Base-by-base conservation (phyloP, 2,113 vertebrate genomes). In the Sus scrofa region DNA sequence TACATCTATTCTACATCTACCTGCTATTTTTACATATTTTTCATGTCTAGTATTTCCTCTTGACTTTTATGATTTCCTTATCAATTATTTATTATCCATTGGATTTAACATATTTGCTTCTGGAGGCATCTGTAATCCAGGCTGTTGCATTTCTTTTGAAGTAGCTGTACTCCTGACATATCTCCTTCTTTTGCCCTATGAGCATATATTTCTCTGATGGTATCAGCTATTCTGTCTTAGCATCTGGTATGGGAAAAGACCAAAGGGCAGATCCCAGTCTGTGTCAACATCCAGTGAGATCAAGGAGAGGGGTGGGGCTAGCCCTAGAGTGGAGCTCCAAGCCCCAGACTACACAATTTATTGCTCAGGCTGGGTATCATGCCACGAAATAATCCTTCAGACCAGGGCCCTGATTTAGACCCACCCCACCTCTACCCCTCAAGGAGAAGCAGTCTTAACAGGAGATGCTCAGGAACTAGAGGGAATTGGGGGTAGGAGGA, bases 121-220 rank as follows among this genome's bases (percentile, higher is more conserved):
- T 87, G 52, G 60, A 68, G 50, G 34, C 32, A 73, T 89, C 24
- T 91, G 39, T 95, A 75, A 95, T 73, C 18, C 32, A 60, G 62
- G 52, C 27, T 89, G 73, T 50, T 82, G 85, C 58, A 44, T 95
- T 92, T 84, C 70, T 85, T 96, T 94, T 75, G 50, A 87, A 89
- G 78, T 39, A 74, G 15, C 37, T 82, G 30, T 86, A 22, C n/a
- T 89, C 19, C 75, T 83, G 32, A 77, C 26, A 68, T 70, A 26
- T 86, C 79, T 91, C 86, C 83, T 90, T 87, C 52, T 68, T 89
- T 85, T 81, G 60, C 27, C 60, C 63, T 78, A 1, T 82, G 54
- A 93, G 52, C 7, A 10, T 93, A 37, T 65, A 88, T 67, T 97
- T 97, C 82, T 95, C 74, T 70, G 84, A 94, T 50, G 16, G 26